Evolutionary conservation across 2,797 vertebrate genomes (phyloP), one percentile per base, ranked within the genome.

Genomic region (Fistularia commersonii): DNA sequence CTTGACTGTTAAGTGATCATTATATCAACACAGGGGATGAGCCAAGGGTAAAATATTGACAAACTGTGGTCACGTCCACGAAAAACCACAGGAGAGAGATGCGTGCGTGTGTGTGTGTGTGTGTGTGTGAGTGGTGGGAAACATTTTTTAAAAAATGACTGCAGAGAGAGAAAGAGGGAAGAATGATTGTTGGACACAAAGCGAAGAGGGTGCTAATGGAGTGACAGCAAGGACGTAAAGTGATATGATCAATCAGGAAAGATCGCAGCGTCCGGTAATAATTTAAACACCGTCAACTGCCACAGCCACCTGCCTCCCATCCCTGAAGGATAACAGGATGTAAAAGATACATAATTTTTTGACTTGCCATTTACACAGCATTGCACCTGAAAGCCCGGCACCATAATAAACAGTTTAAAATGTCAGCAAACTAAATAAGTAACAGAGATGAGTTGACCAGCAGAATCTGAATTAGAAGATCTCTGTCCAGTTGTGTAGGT

Each of bases 331-430:
- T 89, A 90, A 87, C 88, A 89, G 87, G 89, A 90, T 90, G 88
- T 90, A 90, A 90, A 90, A 91, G 89, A 91, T 89, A 91, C 88
- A 90, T 90, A 87, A 87, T 91, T 91, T 87, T 86, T 81, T 78
- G 86, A 88, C 88, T 90, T 91, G 90, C 90, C 91, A 91, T 92
- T 92, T 92, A 88, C 89, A 91, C 90, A 90, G 88, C 82, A 86
- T 86, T 89, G 88, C 87, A 91, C 89, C 91, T 91, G 88, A 89
- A 91, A 90, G 89, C 84, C 75, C 71, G 76, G 82, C 82, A 40
- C 87, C 86, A 90, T 91, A 90, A 91, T 91, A 90, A 90, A 92
- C 88, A 90, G 88, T 91, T 92, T 89, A 88, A 91, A 92, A 91
- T 92, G 91, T 91, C 91, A 92, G 88, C 79, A 83, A 90, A 90